Evolutionary conservation across 92 coral and sea anemone species (phyloP).

Genomic region (Palythoa caribaeorum): DNA sequence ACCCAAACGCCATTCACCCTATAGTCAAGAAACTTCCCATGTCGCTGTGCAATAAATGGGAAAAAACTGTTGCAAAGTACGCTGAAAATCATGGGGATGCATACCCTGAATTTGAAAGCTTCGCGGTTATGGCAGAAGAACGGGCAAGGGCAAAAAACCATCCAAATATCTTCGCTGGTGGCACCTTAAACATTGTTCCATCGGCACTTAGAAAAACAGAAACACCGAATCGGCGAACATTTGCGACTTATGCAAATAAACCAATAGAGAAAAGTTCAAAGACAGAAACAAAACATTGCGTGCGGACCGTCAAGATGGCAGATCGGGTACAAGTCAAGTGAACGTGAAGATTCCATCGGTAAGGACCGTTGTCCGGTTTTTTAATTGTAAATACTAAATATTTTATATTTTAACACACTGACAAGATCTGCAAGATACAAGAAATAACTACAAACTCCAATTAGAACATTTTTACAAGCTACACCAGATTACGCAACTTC

Average conservation of each 20-base stretch:
- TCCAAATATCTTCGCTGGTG: constrained; percentile 56
- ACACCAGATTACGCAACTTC: no score
- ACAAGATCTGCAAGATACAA: no score
- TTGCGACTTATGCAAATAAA: not conserved
- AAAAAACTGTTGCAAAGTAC: constrained; percentile 35
- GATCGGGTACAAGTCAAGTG: no score
- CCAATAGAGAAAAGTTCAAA: constrained; percentile 3
- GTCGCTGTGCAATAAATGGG: constrained; percentile 19
- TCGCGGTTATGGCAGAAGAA: constrained; percentile 41
- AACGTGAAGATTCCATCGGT: no score
- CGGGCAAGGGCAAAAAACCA: constrained; percentile 57
- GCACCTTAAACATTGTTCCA: constrained; percentile 4
- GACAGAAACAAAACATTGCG: constrained; percentile 39
- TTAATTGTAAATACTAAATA: no score
- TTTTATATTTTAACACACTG: no score
- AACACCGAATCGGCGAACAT: constrained; percentile 10
- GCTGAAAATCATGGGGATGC: constrained; percentile 47
- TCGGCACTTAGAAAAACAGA: not conserved
- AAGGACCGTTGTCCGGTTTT: no score
- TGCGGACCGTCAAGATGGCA: no score
- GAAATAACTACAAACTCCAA: no score
- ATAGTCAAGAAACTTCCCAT: not conserved
- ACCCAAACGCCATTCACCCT: not conserved
- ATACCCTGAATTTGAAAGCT: constrained; percentile 47
- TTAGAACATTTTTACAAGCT: no score